Evolutionary conservation across 2,797 vertebrate species (phyloP).

Genomic region (Anabacerthia variegaticeps): DNA sequence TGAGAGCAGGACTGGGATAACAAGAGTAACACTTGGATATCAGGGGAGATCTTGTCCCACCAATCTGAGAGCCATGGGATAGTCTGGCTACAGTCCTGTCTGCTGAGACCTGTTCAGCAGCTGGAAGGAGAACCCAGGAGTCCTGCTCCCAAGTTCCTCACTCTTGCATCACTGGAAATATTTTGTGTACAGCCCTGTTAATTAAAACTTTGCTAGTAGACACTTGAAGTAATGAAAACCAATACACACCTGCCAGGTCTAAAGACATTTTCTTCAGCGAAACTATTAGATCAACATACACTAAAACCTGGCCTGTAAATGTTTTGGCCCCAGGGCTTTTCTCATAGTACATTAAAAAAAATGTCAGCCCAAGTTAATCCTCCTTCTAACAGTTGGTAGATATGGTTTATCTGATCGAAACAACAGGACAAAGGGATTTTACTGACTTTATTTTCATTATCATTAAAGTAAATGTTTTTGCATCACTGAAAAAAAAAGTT

Average conservation of each 20-base stretch:
- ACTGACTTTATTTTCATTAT: slow-evolving; percentile 67
- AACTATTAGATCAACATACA: slow-evolving; percentile 49
- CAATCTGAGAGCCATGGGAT: background rate
- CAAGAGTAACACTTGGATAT: background rate
- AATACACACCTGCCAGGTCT: slow-evolving; percentile 51
- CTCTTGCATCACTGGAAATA: slow-evolving; percentile 18
- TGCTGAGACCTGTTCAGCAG: background rate
- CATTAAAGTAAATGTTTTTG: slow-evolving; percentile 67
- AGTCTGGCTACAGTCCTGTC: background rate
- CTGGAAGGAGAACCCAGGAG: background rate
- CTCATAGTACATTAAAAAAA: slow-evolving; percentile 59
- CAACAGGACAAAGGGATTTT: slow-evolving; percentile 59
- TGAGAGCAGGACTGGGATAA: background rate
- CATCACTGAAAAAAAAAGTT: slow-evolving; percentile 11
- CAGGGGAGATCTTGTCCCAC: background rate
- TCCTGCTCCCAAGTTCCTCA: background rate
- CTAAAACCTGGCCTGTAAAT: slow-evolving; percentile 53
- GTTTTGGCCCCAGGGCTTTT: slow-evolving; percentile 66
- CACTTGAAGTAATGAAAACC: slow-evolving; percentile 53
- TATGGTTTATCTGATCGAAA: slow-evolving; percentile 69
- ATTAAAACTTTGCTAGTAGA: slow-evolving; percentile 57
- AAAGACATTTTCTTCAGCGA: slow-evolving; percentile 52
- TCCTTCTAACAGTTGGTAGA: slow-evolving; percentile 64
- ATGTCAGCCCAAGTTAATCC: slow-evolving; percentile 63
- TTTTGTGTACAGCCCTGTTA: slow-evolving; percentile 1